Evolutionary conservation across 1,140 invertebrate genomes (phyloP).

Genomic region (Heliconius eleuchia): DNA sequence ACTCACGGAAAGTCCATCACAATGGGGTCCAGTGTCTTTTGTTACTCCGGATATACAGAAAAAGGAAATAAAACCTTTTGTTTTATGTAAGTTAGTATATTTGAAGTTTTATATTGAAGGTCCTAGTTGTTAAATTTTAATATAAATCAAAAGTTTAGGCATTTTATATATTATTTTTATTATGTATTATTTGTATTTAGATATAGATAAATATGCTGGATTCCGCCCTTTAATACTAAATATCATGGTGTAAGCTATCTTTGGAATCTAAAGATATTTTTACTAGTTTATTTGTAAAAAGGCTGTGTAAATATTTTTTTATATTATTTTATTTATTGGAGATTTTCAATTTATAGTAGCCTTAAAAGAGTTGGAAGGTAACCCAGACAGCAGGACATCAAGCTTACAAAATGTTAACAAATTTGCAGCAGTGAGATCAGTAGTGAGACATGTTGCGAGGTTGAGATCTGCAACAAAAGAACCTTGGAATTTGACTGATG

Average conservation of each 20-base stretch:
- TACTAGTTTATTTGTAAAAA: too few relatives aligned
- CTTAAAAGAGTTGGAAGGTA: constrained; percentile 73
- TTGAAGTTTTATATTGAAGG: not conserved
- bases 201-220: too few relatives aligned
- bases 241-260: too few relatives aligned
- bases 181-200: too few relatives aligned
- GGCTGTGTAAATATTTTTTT: too few relatives aligned
- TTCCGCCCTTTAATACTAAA: not conserved
- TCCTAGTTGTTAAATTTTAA: not conserved
- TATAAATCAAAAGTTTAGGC: not conserved
- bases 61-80: constrained; percentile 74
- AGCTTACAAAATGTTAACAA: constrained; percentile 68
- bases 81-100: constrained; percentile 60
- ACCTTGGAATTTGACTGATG: constrained; percentile 54
- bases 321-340: too few relatives aligned
- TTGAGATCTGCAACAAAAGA: constrained; percentile 56
- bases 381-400: constrained; percentile 63
- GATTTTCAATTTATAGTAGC: constrained; percentile 53
- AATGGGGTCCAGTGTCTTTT: constrained; percentile 59
- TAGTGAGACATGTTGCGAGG: constrained; percentile 63
- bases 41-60: constrained; percentile 71
- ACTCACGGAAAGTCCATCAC: constrained; percentile 61
- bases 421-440: constrained; percentile 62
- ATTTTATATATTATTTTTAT: too few relatives aligned
- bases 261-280: too few relatives aligned